Evolutionary conservation across 2,888 invertebrate species (phyloP).

Genomic region (Automeris io): DNA sequence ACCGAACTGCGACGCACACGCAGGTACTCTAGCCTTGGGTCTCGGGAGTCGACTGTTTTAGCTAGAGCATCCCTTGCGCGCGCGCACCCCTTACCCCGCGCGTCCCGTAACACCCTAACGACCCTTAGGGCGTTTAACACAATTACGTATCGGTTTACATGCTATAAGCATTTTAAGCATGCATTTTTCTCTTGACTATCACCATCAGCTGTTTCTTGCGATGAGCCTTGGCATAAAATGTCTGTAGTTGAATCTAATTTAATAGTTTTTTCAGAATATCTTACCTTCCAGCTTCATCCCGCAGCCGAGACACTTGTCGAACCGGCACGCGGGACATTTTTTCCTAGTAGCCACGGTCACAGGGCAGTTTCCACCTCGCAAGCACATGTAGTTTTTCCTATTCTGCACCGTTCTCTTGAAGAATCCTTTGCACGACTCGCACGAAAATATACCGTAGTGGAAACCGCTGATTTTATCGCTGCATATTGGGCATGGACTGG

Average conservation of each 20-base stretch:
- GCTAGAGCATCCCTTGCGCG: too few species aligned
- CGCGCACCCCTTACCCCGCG: too few species aligned
- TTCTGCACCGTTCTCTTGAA: slow-evolving; percentile 99
- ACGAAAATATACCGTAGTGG: slow-evolving; percentile 98
- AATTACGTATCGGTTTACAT: too few species aligned
- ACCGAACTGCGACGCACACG: too few species aligned
- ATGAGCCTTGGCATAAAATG: neutral
- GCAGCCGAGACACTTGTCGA: slow-evolving; percentile 95
- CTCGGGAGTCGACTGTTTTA: too few species aligned
- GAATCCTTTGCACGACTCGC: slow-evolving; percentile 98
- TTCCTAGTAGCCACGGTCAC: slow-evolving; percentile 95
- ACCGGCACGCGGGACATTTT: slow-evolving; percentile 97
- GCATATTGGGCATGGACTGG: slow-evolving; percentile 95
- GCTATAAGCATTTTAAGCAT: too few species aligned
- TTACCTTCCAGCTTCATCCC: slow-evolving; percentile 97
- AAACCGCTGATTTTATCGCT: slow-evolving; percentile 97
- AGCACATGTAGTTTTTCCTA: slow-evolving; percentile 96
- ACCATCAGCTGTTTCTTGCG: neutral
- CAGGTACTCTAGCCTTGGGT: too few species aligned
- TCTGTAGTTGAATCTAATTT: too few species aligned
- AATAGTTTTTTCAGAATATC: too few species aligned
- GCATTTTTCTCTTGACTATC: too few species aligned
- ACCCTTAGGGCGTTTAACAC: too few species aligned
- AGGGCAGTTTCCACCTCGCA: slow-evolving; percentile 92
- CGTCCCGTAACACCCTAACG: too few species aligned